phyloP scores from a whole-genome alignment of 1,140 invertebrate species.

The Piezodorus guildinii region DNA sequence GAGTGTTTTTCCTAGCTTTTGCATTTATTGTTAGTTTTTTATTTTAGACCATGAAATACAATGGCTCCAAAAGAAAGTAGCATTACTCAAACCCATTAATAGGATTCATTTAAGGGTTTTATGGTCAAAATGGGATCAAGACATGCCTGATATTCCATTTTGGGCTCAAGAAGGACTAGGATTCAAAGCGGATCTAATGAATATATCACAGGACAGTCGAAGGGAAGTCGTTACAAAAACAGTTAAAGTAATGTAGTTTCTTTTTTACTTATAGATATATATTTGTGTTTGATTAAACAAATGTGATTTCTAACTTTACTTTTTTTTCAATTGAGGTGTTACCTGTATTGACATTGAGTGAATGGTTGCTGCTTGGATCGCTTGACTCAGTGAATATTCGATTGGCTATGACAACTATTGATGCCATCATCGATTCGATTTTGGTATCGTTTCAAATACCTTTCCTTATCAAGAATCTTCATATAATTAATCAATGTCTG shows the following conservation, averaged over 20 bases:
- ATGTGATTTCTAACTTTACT: not conserved
- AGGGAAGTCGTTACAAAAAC: not conserved
- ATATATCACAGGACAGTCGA: not conserved
- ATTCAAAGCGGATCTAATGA: not conserved
- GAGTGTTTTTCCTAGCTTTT: too few relatives aligned
- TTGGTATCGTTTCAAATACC: slow-evolving; percentile 6
- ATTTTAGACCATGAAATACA: not conserved
- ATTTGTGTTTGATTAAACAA: not conserved
- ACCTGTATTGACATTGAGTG: not conserved
- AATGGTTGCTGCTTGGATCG: not conserved
- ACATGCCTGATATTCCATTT: not conserved
- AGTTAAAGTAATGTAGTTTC: not conserved
- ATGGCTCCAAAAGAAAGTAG: not conserved
- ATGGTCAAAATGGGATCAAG: slow-evolving; percentile 1
- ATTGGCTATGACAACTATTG: not conserved
- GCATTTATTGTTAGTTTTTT: too few relatives aligned
- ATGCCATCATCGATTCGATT: slow-evolving; percentile 1
- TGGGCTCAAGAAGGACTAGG: slow-evolving; percentile 3
- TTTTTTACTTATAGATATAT: not conserved
- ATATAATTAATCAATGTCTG: not conserved
- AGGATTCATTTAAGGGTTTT: not conserved
- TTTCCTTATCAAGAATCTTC: slow-evolving; percentile 5
- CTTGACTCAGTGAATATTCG: not conserved
- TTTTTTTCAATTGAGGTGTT: not conserved
- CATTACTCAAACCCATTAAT: not conserved